These are phyloP conservation scores for Callyntrura guangdongensis DNA, from an alignment of 2,888 invertebrate genomes.

Conservation along the genomic window DNA sequence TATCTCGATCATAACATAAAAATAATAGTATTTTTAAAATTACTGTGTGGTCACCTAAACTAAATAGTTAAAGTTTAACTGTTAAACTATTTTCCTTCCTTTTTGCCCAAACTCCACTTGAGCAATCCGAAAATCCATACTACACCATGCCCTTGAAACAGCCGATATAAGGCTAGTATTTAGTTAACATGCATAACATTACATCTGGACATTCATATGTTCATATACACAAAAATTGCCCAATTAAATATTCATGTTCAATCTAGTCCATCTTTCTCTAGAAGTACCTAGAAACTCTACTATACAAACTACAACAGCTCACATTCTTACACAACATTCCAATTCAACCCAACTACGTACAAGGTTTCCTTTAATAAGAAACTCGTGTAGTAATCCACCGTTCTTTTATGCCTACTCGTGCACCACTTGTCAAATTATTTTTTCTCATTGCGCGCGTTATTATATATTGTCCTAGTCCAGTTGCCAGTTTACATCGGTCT, in stretches of 20 bases:
- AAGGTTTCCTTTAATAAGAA: neutral
- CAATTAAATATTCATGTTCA: slow-evolving; percentile 46
- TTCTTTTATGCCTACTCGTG: neutral
- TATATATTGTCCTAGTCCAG: too few relatives aligned
- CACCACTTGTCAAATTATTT: neutral
- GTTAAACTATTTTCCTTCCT: too few relatives aligned
- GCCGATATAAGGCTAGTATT: neutral
- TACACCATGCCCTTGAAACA: slow-evolving; percentile 28
- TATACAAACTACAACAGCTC: neutral
- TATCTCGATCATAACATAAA: too few relatives aligned
- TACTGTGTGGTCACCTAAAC: too few relatives aligned
- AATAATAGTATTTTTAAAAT: too few relatives aligned
- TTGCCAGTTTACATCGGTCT: neutral
- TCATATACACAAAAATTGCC: slow-evolving; percentile 4
- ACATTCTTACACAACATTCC: neutral
- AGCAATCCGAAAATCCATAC: slow-evolving; percentile 36
- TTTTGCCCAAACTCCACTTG: neutral
- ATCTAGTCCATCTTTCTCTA: neutral
- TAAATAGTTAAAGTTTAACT: too few relatives aligned
- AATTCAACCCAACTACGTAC: neutral
- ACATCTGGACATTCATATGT: neutral
- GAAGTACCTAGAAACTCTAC: neutral
- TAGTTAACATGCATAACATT: too few relatives aligned
- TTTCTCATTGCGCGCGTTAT: too few relatives aligned
- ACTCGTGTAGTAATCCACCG: neutral